These are phyloP conservation scores for Phocides pigmalion DNA, from an alignment of 1,140 invertebrate genomes.

Conservation along the genomic window DNA sequence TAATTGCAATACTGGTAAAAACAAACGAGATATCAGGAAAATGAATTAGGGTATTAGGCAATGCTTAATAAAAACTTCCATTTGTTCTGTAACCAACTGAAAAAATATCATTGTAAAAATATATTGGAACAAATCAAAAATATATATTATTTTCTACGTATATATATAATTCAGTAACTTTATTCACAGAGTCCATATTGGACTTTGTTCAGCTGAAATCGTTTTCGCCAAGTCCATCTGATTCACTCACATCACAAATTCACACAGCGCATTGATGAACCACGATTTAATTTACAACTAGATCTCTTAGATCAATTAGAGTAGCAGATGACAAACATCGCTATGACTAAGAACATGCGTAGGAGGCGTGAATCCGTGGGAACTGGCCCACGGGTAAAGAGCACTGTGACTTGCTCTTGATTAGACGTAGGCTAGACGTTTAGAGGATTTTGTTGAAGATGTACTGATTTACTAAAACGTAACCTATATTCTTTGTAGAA, in stretches of 20 bases:
- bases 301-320: slow-evolving; percentile 74
- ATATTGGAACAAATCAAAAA: too few relatives aligned
- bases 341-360: slow-evolving; percentile 66
- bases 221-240: slow-evolving; percentile 28
- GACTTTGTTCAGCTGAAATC: slow-evolving; percentile 15
- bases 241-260: slow-evolving; percentile 46
- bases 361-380: slow-evolving; percentile 68
- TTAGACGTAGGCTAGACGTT: slow-evolving; percentile 60
- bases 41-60: too few relatives aligned
- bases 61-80: too few relatives aligned
- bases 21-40: too few relatives aligned
- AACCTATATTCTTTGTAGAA: too few relatives aligned
- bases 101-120: too few relatives aligned
- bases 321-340: slow-evolving; percentile 70
- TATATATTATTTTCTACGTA: not conserved
- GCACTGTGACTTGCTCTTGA: slow-evolving; percentile 41
- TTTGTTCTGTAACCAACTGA: too few relatives aligned
- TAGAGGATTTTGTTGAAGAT: slow-evolving; percentile 35
- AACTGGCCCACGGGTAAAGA: slow-evolving; percentile 44
- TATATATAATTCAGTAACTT: not conserved
- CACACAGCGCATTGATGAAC: slow-evolving; percentile 54
- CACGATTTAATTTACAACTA: slow-evolving; percentile 75
- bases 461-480: slow-evolving; percentile 4
- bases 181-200: not conserved
- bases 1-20: too few relatives aligned